phyloP scores from a whole-genome alignment of 2,113 vertebrate species.

The Cyprinus carpio region DNA sequence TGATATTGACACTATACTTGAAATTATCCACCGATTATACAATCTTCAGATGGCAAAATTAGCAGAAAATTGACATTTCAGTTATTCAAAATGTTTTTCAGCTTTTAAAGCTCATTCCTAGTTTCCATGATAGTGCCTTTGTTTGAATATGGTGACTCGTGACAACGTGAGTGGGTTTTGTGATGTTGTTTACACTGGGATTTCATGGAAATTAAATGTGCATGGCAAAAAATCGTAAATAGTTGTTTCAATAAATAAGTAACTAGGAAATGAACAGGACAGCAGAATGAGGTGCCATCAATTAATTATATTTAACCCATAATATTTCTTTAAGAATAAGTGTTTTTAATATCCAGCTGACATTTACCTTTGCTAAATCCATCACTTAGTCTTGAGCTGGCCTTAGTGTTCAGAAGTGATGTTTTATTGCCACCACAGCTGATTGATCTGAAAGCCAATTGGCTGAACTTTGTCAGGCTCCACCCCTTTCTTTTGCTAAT shows the following conservation, averaged over 20 bases:
- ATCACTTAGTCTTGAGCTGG: no score
- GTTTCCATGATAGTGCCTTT: background rate
- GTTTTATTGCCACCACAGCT: no score
- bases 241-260: no score
- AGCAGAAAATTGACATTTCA: background rate
- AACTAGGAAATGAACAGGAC: background rate
- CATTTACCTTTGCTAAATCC: background rate
- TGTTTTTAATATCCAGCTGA: background rate
- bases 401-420: no score
- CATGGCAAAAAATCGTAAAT: no score
- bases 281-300: background rate
- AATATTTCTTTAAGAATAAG: background rate
- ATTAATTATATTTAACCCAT: background rate
- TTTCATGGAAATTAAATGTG: background rate
- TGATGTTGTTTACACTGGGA: background rate
- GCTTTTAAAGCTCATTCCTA: background rate
- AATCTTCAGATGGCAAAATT: constrained; percentile 20
- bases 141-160: background rate
- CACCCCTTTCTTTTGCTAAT: no score
- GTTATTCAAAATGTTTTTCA: background rate
- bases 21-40: background rate
- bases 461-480: no score
- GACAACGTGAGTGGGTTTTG: background rate
- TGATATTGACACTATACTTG: background rate
- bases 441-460: no score